Evolutionary conservation across 2,888 invertebrate species (phyloP).

Genomic region (Notodonta ziczac): DNA sequence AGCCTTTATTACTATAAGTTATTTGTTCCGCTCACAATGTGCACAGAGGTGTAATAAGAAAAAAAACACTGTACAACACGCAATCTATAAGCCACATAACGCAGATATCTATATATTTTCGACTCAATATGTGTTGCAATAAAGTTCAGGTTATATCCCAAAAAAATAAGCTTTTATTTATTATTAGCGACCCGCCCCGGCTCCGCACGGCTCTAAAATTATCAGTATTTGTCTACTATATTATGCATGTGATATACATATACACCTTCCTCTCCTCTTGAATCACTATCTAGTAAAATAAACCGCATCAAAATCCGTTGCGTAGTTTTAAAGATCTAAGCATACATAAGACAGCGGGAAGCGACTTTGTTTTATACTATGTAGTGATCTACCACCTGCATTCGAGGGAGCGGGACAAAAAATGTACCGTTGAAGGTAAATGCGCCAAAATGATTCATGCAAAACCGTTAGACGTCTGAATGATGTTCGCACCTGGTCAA

Average conservation of each 20-base stretch:
- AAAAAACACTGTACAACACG: background rate
- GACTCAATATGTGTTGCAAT: background rate
- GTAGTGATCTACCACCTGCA: slow-evolving; percentile 10
- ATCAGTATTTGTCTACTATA: no score
- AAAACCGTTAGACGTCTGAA: slow-evolving; percentile 1
- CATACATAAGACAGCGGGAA: no score
- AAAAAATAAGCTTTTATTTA: background rate
- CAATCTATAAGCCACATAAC: background rate
- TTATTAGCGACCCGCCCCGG: no score
- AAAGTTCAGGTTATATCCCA: background rate
- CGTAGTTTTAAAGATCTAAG: no score
- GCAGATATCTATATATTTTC: background rate
- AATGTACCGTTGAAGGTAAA: slow-evolving; percentile 35
- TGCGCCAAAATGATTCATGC: slow-evolving; percentile 25
- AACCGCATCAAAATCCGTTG: no score
- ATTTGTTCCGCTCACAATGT: background rate
- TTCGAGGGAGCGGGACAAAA: slow-evolving; percentile 18
- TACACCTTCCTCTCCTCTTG: no score
- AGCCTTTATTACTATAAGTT: background rate
- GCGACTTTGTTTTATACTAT: no score
- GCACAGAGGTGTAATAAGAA: background rate
- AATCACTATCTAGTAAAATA: no score
- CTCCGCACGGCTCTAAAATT: no score
- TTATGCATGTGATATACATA: no score
- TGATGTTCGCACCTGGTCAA: background rate